These are phyloP conservation scores for Apostichopus parvimensis DNA, from an alignment of 35 echinoderm and acorn worm species.

Conservation along the genomic window DNA sequence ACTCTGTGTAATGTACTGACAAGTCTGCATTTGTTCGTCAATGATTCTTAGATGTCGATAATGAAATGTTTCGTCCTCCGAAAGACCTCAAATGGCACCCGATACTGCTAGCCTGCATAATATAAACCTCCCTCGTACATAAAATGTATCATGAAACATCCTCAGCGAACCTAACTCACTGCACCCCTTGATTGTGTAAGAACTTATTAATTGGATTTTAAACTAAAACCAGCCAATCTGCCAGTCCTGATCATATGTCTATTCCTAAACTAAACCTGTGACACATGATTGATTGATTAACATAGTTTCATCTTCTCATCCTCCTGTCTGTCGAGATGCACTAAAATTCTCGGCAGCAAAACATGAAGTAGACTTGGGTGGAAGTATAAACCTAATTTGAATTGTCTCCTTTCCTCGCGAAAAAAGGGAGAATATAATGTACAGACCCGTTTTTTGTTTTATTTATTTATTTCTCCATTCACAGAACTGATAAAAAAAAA, in stretches of 20 bases:
- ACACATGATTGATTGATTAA: background rate
- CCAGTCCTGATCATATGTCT: background rate
- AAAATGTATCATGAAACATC: background rate
- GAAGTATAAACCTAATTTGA: background rate
- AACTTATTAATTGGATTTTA: background rate
- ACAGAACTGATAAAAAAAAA: background rate
- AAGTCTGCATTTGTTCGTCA: too few relatives aligned
- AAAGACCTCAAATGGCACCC: too few relatives aligned
- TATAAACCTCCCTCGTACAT: background rate
- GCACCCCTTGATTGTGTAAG: background rate
- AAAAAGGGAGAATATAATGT: background rate
- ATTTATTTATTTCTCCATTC: background rate
- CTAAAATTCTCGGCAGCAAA: background rate
- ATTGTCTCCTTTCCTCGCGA: background rate
- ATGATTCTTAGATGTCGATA: too few relatives aligned
- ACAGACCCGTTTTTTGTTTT: too few relatives aligned
- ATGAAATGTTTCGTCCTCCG: too few relatives aligned
- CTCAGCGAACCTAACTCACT: background rate
- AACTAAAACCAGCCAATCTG: background rate
- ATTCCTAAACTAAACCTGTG: background rate
- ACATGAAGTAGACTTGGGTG: background rate
- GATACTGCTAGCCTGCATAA: background rate
- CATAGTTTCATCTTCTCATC: background rate
- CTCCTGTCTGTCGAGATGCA: background rate
- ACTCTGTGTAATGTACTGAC: too few relatives aligned